Evolutionary conservation across 2,888 invertebrate species (phyloP), one percentile per base, ranked within the genome.

Genomic region (Laothoe populi): DNA sequence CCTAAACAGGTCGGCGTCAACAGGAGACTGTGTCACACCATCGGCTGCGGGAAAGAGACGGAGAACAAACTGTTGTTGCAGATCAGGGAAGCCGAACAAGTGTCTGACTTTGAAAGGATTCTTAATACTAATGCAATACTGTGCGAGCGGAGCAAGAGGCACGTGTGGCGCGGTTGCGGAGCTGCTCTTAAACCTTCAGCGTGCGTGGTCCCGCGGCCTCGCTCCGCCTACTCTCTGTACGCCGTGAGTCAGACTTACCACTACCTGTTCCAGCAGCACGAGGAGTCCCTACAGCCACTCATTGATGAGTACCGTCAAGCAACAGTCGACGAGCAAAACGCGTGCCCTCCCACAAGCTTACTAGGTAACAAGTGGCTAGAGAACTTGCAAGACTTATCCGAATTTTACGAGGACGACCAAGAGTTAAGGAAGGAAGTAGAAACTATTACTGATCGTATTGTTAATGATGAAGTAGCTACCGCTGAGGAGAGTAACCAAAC

Each of bases 101-200:
- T 94, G 82, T 86, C 87, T 40, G 93, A 94, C 88, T 94, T 94
- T 91, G 93, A 94, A 88, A 93, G 94, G 94, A 94, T 94, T 94
- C 94, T 94, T 82, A 90, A 89, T 85, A 90, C 90, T 90, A 92
- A 92, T 91, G 90, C 93, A 84, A 90, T 92, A 89, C 88, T 86
- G 88, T 86, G 84, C 74, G 88, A 88, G 78, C 85, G 87, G 66
- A 82, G 84, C 69, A 83, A 80, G 66, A 78, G 83, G 35, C 87
- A 88, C 80, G 88, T 90, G 87, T 92, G 91, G 92, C 85, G 86
- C 69, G 82, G 86, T 63, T 81, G 82, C 73, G 76, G 75, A 65
- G 77, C 79, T 66, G 75, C 81, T 63, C 80, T 75, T 68, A 80
- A 82, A 66, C 80, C 87, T 61, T 78, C 87, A 65, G 87, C 89